Base-by-base conservation (phyloP, 2,888 invertebrate species). In the Zhuqinia jingwanae region DNA sequence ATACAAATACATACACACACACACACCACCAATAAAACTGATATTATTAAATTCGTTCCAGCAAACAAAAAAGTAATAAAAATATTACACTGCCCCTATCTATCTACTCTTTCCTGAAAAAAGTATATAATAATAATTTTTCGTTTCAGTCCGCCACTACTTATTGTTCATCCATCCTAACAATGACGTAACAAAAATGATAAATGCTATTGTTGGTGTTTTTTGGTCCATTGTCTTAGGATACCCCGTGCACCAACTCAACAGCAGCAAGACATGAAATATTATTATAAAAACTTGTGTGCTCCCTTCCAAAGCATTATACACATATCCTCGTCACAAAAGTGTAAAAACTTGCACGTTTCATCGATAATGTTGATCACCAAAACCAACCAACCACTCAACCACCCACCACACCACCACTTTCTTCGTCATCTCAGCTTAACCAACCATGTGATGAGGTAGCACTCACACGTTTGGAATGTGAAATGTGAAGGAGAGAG, bases 391-490 rank as follows among this genome's bases (percentile, higher is more conserved):
- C 68, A 36, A n/a, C 30, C 63, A 63, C 63, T 10, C 17, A 20
- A 8, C 2, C 20, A 63, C 20, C 65, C 65, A 30, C 65, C 17
- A 45, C 45, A 47, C 47, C 73, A n/a, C 1, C 47, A 8, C 13
- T 70, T 15, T 50, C 25, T 25, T 50, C 73, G 1, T 73, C 50
- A n/a, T 27, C 73, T 10, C 22, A 58, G 50, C 30, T 15, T 73
- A 73, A 73, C 73, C 73, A 73, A 73, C 50, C 73, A 25, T 73
- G 73, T 73, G 73, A 73, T 70, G 70, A 70, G 70, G 47, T 70
- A 45, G 47, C 42, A 13, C 47, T 42, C 25, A 17, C 73, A 73
- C 47, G 73, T 50, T 22, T 73, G 45, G 73, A 73, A 73, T 73
- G 50, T 73, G 73, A 50, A 73, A 73, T 70, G 27, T 70, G 47